These are phyloP conservation scores for Pararge aegeria DNA, from an alignment of 1,140 invertebrate genomes.

Conservation along the genomic window DNA sequence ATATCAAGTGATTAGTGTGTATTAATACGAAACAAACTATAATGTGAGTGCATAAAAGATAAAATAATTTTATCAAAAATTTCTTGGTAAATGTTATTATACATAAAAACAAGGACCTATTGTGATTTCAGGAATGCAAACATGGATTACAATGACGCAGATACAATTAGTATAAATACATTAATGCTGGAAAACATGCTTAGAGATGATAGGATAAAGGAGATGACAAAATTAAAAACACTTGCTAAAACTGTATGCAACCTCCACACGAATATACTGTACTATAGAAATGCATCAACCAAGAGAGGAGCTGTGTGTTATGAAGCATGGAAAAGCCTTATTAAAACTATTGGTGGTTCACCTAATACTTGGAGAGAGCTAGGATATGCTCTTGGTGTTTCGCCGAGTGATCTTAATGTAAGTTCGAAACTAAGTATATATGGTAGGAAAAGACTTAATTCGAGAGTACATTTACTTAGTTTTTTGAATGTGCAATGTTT, in stretches of 20 bases:
- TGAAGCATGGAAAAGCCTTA: slow-evolving; percentile 58
- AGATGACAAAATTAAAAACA: slow-evolving; percentile 54
- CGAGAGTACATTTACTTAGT: too few relatives aligned
- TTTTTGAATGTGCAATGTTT: too few relatives aligned
- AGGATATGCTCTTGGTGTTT: slow-evolving; percentile 51
- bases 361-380: slow-evolving; percentile 63
- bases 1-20: too few relatives aligned
- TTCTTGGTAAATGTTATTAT: too few relatives aligned
- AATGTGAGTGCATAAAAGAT: too few relatives aligned
- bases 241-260: slow-evolving; percentile 60
- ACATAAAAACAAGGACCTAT: too few relatives aligned
- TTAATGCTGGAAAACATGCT: slow-evolving; percentile 54
- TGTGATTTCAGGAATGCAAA: slow-evolving; percentile 49
- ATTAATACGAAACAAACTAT: too few relatives aligned
- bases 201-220: slow-evolving; percentile 51
- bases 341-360: slow-evolving; percentile 60
- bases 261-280: slow-evolving; percentile 67
- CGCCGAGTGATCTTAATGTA: slow-evolving; percentile 64
- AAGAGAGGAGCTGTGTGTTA: slow-evolving; percentile 58
- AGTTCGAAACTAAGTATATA: slow-evolving; percentile 41
- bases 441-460: too few relatives aligned
- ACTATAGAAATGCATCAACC: slow-evolving; percentile 63
- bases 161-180: slow-evolving; percentile 66
- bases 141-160: slow-evolving; percentile 54
- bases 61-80: too few relatives aligned